A percentile compares a stretch with the other conserved stretches of the same genome.
Evolutionary conservation across 2,797 vertebrate species (phyloP).

Genomic region (Microctenopoma stevenorrisi): DNA sequence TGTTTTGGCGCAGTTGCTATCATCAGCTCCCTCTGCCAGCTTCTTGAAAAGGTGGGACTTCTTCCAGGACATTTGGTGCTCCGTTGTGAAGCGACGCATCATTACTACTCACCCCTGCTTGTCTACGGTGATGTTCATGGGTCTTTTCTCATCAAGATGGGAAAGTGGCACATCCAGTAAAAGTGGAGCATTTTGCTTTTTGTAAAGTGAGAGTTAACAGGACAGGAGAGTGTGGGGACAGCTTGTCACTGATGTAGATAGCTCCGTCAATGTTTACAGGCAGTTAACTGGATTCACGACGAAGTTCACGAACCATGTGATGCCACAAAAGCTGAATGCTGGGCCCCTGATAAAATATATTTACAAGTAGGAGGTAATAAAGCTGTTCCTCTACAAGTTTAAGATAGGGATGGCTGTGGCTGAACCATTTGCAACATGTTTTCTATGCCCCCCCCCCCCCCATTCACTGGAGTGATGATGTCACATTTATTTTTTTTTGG

Average conservation of each 20-base stretch:
- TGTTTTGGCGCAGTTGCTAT: slow-evolving; percentile 10
- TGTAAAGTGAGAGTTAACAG: not conserved
- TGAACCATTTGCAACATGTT: too few relatives aligned
- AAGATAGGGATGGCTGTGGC: too few relatives aligned
- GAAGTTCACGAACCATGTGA: not conserved
- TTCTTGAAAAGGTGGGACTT: slow-evolving; percentile 18
- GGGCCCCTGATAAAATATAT: too few relatives aligned
- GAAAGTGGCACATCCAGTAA: too few relatives aligned
- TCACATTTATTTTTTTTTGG: too few relatives aligned
- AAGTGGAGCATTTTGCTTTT: not conserved
- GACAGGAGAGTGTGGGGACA: too few relatives aligned
- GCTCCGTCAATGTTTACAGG: not conserved
- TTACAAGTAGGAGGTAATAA: too few relatives aligned
- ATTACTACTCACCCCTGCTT: not conserved
- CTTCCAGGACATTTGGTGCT: slow-evolving; percentile 22
- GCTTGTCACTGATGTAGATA: too few relatives aligned
- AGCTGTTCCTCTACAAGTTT: too few relatives aligned
- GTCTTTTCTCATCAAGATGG: not conserved
- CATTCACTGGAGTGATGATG: too few relatives aligned
- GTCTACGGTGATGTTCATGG: not conserved
- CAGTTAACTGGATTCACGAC: too few relatives aligned
- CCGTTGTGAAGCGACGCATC: not conserved
- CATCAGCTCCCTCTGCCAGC: not conserved
- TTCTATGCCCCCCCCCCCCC: too few relatives aligned
- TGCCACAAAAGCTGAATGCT: not conserved